Conservation (phyloP, 2,113 vertebrate species). For the Brachypteracias leptosomus region DNA sequence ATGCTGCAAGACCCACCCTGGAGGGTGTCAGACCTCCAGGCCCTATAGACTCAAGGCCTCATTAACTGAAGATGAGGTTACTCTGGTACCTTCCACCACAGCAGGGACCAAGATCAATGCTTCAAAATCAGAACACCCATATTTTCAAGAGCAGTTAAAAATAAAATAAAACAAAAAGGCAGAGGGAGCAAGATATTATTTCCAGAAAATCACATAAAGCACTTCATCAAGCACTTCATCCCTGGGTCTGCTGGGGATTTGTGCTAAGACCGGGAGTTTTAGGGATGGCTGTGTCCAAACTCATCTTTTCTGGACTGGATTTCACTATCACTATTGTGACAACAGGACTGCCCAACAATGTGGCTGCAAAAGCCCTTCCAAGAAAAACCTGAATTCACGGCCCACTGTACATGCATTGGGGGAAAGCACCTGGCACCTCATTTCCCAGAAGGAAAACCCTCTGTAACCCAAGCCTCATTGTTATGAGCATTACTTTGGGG, state of each 20-base stretch:
- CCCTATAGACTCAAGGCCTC: background rate
- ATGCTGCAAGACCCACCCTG: background rate
- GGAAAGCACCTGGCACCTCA: background rate
- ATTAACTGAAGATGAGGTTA: background rate
- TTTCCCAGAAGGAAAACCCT: background rate
- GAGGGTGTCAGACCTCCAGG: background rate
- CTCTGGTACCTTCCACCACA: background rate
- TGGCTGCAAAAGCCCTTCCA: background rate
- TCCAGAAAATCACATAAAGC: background rate
- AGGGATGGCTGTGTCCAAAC: background rate
- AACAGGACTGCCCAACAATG: background rate
- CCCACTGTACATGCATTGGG: accelerated
- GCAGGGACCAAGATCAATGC: background rate
- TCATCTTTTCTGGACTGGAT: background rate
- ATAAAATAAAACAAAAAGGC: background rate
- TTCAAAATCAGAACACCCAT: background rate
- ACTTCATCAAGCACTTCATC: background rate
- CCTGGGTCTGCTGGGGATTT: background rate
- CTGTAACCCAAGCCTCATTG: background rate
- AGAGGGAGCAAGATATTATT: background rate
- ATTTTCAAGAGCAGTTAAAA: background rate
- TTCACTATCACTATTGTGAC: background rate
- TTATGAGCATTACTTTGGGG: background rate
- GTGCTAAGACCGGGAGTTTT: background rate
- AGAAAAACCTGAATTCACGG: background rate